phyloP scores from a whole-genome alignment of 2,888 invertebrate species.

The Chorisops tibialis region DNA sequence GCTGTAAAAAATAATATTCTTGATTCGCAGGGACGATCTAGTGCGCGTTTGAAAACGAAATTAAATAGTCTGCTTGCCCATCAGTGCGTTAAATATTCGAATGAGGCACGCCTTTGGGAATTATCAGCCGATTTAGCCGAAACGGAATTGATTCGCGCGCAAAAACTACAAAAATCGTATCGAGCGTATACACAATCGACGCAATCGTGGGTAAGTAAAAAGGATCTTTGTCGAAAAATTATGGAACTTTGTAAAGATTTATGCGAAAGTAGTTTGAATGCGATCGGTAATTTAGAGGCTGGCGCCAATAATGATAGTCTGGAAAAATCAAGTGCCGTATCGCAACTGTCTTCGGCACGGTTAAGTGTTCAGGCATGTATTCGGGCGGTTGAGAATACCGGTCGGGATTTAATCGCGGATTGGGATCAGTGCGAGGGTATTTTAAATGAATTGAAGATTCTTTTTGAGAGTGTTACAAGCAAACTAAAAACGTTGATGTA shows the following conservation, averaged over 20 bases:
- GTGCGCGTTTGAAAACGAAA: conserved; percentile 47
- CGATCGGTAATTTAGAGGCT: conserved; percentile 52
- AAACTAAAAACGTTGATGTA: neutral
- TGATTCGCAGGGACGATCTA: conserved; percentile 61
- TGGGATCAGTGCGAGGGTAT: conserved; percentile 51
- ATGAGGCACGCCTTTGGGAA: conserved; percentile 75
- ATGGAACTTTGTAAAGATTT: conserved; percentile 60
- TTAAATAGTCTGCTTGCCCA: conserved; percentile 45
- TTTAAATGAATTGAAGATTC: conserved; percentile 47
- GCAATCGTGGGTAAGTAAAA: conserved; percentile 57
- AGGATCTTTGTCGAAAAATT: conserved; percentile 60
- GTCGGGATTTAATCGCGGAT: conserved; percentile 49
- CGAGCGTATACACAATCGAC: conserved; percentile 66
- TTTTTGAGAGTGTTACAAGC: conserved; percentile 29
- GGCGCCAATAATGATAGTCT: neutral
- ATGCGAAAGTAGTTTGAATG: conserved; percentile 58
- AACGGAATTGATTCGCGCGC: conserved; percentile 58
- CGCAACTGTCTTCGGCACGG: conserved; percentile 59
- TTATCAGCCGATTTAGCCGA: conserved; percentile 72
- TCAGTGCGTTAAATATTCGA: conserved; percentile 55
- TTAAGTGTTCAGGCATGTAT: conserved; percentile 59
- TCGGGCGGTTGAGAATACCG: conserved; percentile 48
- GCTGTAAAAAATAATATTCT: conserved; percentile 63
- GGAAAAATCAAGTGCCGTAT: conserved; percentile 56
- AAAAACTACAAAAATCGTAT: conserved; percentile 75